Percentiles rank a stretch among this genome's conserved stretches.
These are phyloP conservation scores for Muscicapa adusta DNA, from an alignment of 2,113 vertebrate species.

Conservation along the genomic window DNA sequence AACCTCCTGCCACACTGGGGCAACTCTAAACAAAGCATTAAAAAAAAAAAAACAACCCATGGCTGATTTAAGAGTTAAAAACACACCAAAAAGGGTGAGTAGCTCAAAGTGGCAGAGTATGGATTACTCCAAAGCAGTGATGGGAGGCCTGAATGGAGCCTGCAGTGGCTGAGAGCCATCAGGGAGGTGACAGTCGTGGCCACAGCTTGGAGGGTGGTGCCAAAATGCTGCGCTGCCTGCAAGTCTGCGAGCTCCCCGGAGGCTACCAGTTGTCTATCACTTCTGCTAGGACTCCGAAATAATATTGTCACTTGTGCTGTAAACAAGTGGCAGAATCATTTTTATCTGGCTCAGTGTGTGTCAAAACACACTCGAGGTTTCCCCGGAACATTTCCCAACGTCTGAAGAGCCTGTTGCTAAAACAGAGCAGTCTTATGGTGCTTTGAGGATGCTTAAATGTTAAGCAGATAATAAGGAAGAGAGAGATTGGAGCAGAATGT, in stretches of 20 bases:
- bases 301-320: conserved; percentile 22
- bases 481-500: not conserved
- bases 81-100: not conserved
- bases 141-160: not conserved
- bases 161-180: not conserved
- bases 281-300: not conserved
- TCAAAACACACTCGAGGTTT: conserved; percentile 4
- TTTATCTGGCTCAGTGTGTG: not conserved
- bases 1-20: fast-evolving
- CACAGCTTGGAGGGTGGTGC: not conserved
- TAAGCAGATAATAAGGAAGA: not conserved
- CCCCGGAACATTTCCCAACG: not conserved
- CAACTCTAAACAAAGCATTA: not conserved
- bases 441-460: not conserved
- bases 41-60: not conserved
- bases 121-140: fast-evolving
- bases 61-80: not conserved
- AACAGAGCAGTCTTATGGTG: not conserved
- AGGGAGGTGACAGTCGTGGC: not conserved
- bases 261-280: conserved; percentile 1
- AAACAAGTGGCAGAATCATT: conserved; percentile 24
- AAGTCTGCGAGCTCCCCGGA: not conserved
- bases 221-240: not conserved
- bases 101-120: not conserved
- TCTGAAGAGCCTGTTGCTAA: not conserved